Conservation (phyloP, 2,797 vertebrate genomes). For the Sebastes oblongus region DNA sequence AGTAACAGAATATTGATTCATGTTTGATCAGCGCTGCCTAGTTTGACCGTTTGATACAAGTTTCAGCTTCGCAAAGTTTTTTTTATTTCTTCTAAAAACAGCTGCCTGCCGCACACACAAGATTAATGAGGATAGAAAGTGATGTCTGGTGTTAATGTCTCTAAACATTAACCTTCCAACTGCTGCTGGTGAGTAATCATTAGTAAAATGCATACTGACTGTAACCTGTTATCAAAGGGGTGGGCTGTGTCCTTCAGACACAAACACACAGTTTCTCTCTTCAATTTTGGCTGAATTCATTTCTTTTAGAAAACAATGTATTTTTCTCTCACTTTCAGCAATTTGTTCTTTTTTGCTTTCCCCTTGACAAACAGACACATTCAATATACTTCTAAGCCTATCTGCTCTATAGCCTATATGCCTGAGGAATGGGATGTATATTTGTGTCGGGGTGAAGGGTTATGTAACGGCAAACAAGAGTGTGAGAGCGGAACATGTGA, state of each 20-base stretch:
- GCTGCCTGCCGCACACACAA: no score
- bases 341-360: neutral
- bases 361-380: neutral
- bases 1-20: no score
- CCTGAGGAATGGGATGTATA: no score
- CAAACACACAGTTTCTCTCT: neutral
- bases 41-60: no score
- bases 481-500: slow-evolving; percentile 12
- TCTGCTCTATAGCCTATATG: no score
- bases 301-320: neutral
- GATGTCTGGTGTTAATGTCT: neutral
- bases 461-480: neutral
- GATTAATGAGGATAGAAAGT: no score
- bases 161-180: neutral
- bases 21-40: no score
- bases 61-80: no score
- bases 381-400: neutral
- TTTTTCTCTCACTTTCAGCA: neutral
- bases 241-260: neutral
- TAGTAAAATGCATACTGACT: neutral
- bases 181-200: neutral
- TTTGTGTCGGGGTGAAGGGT: neutral
- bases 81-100: no score
- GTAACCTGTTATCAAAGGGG: neutral
- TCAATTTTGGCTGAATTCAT: neutral